A percentile compares a stretch with the other conserved stretches of the same genome.
phyloP scores from a whole-genome alignment of 2,113 vertebrate species.

The Tylochromis polylepis region DNA sequence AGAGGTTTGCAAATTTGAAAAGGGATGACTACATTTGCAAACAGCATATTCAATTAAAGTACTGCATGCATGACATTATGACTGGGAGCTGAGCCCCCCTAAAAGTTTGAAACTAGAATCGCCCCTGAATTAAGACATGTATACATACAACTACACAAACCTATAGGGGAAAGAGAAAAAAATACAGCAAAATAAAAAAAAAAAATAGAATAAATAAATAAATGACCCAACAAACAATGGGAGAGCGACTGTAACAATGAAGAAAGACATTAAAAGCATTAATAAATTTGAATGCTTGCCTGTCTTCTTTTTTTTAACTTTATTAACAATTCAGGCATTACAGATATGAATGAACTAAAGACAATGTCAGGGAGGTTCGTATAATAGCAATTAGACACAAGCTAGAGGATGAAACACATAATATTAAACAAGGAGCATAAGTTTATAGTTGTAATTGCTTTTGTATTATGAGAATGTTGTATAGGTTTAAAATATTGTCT shows the following conservation, averaged over 20 bases:
- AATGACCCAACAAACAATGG: neutral
- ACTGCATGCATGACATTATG: neutral
- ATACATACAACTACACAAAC: neutral
- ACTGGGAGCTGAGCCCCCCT: neutral
- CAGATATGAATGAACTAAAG: too few relatives aligned
- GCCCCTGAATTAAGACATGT: neutral
- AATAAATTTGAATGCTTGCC: neutral
- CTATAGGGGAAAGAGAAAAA: neutral
- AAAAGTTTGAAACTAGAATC: neutral
- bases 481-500: too few relatives aligned
- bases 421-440: too few relatives aligned
- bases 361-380: too few relatives aligned
- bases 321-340: too few relatives aligned
- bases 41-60: neutral
- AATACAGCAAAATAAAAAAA: too few relatives aligned
- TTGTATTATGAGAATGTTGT: too few relatives aligned
- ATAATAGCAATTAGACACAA: too few relatives aligned
- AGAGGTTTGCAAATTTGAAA: neutral
- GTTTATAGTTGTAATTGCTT: too few relatives aligned
- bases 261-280: neutral
- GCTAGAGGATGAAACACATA: too few relatives aligned
- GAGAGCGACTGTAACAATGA: neutral
- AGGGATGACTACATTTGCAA: neutral
- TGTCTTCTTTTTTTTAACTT: too few relatives aligned
- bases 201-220: rapidly evolving